Evolutionary conservation across 1,140 invertebrate genomes (phyloP).

Genomic region (Lineus longissimus): DNA sequence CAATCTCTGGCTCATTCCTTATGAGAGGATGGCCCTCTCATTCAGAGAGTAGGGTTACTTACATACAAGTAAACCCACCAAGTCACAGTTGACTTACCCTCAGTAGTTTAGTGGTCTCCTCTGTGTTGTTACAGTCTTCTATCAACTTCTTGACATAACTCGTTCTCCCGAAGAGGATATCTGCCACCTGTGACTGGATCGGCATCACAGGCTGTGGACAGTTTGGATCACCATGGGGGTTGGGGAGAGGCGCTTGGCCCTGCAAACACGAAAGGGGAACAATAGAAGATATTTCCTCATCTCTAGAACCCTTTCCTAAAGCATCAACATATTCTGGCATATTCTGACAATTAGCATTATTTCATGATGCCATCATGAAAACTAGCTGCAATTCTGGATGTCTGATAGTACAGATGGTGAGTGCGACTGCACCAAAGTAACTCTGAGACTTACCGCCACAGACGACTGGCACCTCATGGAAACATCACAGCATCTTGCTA

Average conservation of each 20-base stretch:
- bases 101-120: constrained; percentile 79
- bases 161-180: constrained; percentile 75
- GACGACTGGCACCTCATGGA: constrained; percentile 74
- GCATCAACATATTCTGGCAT: too few species aligned
- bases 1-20: too few species aligned
- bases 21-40: too few species aligned
- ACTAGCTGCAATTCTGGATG: too few species aligned
- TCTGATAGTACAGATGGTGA: too few species aligned
- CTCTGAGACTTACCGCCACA: constrained; percentile 51
- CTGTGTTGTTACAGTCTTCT: constrained; percentile 85
- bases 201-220: constrained; percentile 69
- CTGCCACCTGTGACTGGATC: constrained; percentile 71
- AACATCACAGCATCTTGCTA: constrained; percentile 91
- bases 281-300: background rate
- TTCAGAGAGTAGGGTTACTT: too few species aligned
- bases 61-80: background rate
- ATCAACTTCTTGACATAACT: constrained; percentile 91
- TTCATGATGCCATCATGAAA: too few species aligned
- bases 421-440: too few species aligned
- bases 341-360: too few species aligned
- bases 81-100: constrained; percentile 51
- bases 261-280: constrained; percentile 24
- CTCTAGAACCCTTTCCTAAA: too few species aligned
- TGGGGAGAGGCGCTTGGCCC: constrained; percentile 65
- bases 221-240: constrained; percentile 74